phyloP scores from a whole-genome alignment of 2,113 vertebrate species.

The Clarias batrachus region DNA sequence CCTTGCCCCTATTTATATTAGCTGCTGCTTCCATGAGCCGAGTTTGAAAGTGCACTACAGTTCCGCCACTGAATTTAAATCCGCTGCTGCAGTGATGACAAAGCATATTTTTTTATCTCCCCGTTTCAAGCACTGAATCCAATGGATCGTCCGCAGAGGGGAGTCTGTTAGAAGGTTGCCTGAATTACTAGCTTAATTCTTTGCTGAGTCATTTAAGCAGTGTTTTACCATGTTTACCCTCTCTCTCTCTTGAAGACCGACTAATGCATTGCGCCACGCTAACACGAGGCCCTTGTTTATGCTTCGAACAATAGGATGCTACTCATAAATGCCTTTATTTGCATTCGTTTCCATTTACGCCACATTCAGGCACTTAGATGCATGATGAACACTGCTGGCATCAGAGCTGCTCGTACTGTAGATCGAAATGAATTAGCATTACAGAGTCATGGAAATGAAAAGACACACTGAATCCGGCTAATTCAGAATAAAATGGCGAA shows the following conservation, averaged over 20 bases:
- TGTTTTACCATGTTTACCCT: not conserved
- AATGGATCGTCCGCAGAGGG: not conserved
- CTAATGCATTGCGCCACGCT: constrained; percentile 24
- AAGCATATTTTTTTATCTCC: constrained; percentile 35
- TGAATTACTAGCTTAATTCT: not conserved
- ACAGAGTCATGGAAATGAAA: constrained; percentile 31
- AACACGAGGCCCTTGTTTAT: not conserved
- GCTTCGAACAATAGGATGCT: not conserved
- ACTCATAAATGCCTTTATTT: not conserved
- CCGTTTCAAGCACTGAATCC: constrained; percentile 11
- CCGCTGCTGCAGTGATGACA: constrained; percentile 40
- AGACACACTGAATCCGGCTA: not conserved
- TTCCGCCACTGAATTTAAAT: constrained; percentile 29
- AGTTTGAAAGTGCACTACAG: not conserved
- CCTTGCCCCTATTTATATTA: not conserved
- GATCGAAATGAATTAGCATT: constrained; percentile 31
- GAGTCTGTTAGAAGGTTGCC: not conserved
- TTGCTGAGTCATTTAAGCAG: not conserved
- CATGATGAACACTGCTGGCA: constrained; percentile 19
- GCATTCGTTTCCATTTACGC: not conserved
- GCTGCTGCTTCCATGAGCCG: not conserved
- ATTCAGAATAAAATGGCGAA: not conserved
- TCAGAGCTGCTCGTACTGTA: constrained; percentile 13
- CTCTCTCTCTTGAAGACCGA: constrained; percentile 6
- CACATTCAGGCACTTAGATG: constrained; percentile 10